A percentile compares a stretch with the other conserved stretches of the same genome.
Conservation (phyloP, 2,797 vertebrate species). For the Tangara arthus region DNA sequence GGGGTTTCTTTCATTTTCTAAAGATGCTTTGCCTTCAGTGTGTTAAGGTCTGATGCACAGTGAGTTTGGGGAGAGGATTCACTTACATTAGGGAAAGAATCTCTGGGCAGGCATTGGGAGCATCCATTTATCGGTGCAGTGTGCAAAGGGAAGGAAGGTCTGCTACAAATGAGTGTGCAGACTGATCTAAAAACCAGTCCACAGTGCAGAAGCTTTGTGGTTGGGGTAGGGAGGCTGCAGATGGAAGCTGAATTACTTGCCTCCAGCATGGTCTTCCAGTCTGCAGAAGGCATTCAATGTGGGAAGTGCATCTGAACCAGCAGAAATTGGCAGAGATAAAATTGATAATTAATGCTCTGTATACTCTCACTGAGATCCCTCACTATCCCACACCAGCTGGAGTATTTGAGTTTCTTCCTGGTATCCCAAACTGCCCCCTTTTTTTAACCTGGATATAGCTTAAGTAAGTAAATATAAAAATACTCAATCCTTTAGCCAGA, state of each 20-base stretch:
- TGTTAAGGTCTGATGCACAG: background rate
- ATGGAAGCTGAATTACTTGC: background rate
- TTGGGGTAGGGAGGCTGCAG: background rate
- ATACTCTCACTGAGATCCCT: background rate
- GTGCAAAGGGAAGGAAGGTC: background rate
- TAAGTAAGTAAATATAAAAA: background rate
- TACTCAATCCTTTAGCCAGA: background rate
- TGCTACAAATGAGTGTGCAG: background rate
- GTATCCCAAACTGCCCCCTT: background rate
- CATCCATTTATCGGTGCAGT: background rate
- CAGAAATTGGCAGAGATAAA: background rate
- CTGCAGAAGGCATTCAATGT: background rate
- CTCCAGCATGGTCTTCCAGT: background rate
- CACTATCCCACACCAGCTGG: background rate
- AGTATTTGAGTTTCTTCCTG: background rate
- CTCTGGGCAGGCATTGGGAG: background rate
- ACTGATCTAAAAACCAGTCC: background rate
- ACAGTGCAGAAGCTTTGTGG: background rate
- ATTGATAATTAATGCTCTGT: background rate
- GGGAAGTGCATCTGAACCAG: background rate
- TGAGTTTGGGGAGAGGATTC: background rate
- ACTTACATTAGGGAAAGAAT: background rate
- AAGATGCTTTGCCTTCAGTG: background rate
- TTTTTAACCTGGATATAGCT: background rate
- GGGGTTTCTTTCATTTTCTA: background rate